phyloP scores from a whole-genome alignment of 2,113 vertebrate genomes.

The Thamnaconus septentrionalis region DNA sequence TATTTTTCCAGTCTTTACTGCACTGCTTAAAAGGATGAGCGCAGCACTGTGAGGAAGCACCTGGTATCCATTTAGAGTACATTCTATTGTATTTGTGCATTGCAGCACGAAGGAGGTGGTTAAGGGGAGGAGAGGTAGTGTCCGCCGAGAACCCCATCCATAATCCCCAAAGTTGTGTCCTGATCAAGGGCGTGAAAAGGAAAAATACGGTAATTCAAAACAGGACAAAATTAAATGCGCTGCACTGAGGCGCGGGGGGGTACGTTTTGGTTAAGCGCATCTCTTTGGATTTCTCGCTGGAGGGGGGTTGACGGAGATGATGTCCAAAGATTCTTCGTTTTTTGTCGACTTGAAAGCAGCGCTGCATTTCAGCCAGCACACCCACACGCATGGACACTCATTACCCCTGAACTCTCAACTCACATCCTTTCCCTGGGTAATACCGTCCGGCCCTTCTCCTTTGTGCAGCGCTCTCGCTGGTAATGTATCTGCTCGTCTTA shows the following conservation, averaged over 20 bases:
- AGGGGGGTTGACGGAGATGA: slow-evolving; percentile 8
- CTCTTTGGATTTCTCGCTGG: slow-evolving; percentile 20
- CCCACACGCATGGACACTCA: slow-evolving; percentile 33
- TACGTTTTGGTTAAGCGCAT: slow-evolving; percentile 25
- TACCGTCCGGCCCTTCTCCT: slow-evolving; percentile 36
- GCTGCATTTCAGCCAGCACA: slow-evolving; percentile 2
- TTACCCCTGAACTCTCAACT: slow-evolving; percentile 52
- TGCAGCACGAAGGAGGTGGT: slow-evolving; percentile 35
- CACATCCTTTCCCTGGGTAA: slow-evolving; percentile 54
- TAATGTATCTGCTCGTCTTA: slow-evolving; percentile 62
- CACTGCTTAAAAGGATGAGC: slow-evolving; percentile 31
- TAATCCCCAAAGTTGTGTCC: slow-evolving; percentile 43
- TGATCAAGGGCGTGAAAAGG: slow-evolving; percentile 36
- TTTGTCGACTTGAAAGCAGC: slow-evolving; percentile 11
- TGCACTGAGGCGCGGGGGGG: neutral
- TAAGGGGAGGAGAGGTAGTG: slow-evolving; percentile 14
- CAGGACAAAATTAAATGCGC: slow-evolving; percentile 5
- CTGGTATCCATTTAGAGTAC: slow-evolving; percentile 65
- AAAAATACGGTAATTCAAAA: slow-evolving; percentile 41
- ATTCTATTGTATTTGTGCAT: slow-evolving; percentile 63
- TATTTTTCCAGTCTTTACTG: slow-evolving; percentile 18
- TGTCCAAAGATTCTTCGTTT: slow-evolving; percentile 51
- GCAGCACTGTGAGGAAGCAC: slow-evolving; percentile 54
- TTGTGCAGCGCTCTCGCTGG: slow-evolving; percentile 40
- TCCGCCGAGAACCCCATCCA: slow-evolving; percentile 39